Evolutionary conservation across 2,888 invertebrate genomes (phyloP).

Genomic region (Pegoplata infirma): DNA sequence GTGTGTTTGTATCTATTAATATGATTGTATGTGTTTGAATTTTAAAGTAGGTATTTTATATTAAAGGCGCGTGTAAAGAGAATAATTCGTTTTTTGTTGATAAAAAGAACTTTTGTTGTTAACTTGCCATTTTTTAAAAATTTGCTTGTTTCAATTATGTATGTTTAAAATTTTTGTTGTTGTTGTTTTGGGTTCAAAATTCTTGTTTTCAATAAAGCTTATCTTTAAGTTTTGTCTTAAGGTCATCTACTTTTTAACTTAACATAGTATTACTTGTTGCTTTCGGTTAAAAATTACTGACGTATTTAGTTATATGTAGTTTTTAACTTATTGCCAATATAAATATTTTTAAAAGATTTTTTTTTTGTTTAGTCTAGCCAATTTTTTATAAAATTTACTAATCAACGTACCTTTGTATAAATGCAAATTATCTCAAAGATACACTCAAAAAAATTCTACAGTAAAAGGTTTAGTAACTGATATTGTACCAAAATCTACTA

Average conservation of each 20-base stretch:
- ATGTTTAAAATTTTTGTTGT: background rate
- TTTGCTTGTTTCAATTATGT: constrained; percentile 10
- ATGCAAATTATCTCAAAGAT: too few relatives aligned
- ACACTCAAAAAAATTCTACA: too few relatives aligned
- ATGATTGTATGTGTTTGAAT: constrained; percentile 22
- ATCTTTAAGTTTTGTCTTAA: constrained; percentile 9
- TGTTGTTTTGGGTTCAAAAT: constrained; percentile 1
- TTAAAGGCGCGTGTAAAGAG: constrained; percentile 36
- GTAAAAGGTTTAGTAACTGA: too few relatives aligned
- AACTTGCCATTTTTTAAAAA: background rate
- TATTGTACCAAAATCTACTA: too few relatives aligned
- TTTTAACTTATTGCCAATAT: too few relatives aligned
- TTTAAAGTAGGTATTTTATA: too few relatives aligned
- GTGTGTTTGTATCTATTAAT: too few relatives aligned
- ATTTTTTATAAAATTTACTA: too few relatives aligned
- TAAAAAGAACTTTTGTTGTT: constrained; percentile 3
- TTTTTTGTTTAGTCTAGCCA: too few relatives aligned
- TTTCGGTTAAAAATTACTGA: too few relatives aligned
- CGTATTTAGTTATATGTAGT: background rate
- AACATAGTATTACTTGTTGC: constrained; percentile 11
- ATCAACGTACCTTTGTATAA: too few relatives aligned
- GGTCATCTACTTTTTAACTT: constrained; percentile 31
- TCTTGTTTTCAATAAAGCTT: background rate
- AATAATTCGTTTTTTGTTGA: background rate
- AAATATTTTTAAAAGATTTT: too few relatives aligned